These are phyloP conservation scores for Baccha elongata DNA, from an alignment of 2,888 invertebrate genomes.

Conservation along the genomic window DNA sequence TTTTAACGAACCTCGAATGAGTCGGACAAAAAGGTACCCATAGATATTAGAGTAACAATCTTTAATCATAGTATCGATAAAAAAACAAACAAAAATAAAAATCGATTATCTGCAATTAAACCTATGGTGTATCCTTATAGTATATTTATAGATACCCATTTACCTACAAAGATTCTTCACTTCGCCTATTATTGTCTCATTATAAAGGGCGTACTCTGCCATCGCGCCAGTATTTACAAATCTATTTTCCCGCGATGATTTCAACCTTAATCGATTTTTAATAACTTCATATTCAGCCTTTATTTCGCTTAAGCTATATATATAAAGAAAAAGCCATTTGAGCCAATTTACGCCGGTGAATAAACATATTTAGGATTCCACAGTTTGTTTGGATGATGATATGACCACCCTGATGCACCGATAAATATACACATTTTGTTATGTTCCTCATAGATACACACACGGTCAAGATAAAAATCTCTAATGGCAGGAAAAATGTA, in stretches of 20 bases:
- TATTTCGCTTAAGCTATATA: background rate
- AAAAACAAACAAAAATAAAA: background rate
- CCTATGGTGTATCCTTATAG: background rate
- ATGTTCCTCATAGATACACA: constrained; percentile 31
- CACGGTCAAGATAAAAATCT: constrained; percentile 60
- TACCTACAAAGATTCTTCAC: background rate
- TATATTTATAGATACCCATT: background rate
- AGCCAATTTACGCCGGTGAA: constrained; percentile 58
- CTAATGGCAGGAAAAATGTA: constrained; percentile 54
- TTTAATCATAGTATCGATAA: background rate
- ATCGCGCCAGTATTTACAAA: constrained; percentile 49
- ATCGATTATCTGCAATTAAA: background rate
- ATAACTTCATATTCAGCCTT: constrained; percentile 60
- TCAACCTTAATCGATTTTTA: constrained; percentile 71
- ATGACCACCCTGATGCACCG: constrained; percentile 67
- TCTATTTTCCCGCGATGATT: constrained; percentile 25
- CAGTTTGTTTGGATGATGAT: constrained; percentile 20
- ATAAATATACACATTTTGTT: constrained; percentile 63
- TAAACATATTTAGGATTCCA: constrained; percentile 31
- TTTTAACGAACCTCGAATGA: no score
- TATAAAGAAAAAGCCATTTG: constrained; percentile 62
- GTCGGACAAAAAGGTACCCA: no score
- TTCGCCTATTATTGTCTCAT: constrained; percentile 55
- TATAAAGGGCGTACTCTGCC: constrained; percentile 43
- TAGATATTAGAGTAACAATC: no score